Percentiles rank a stretch among this genome's conserved stretches.
Conservation (phyloP, 1,140 invertebrate species). For the Odontomachus brunneus region DNA sequence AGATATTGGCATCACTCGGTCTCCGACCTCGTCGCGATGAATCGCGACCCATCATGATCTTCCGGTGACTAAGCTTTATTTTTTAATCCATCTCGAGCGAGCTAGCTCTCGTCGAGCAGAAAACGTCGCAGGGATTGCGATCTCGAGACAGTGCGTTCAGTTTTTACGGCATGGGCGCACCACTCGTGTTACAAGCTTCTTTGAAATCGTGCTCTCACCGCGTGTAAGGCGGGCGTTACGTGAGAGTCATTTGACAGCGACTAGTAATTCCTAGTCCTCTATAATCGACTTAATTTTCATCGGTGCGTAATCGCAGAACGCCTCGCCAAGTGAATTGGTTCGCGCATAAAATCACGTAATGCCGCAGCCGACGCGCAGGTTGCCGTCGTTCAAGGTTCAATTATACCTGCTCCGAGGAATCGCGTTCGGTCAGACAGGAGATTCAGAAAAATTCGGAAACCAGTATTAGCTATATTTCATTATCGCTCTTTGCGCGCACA, state of each 20-base stretch:
- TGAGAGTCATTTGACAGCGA: slow-evolving; percentile 25
- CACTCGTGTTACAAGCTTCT: slow-evolving; percentile 2
- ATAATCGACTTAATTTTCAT: slow-evolving; percentile 27
- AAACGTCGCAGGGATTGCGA: not conserved
- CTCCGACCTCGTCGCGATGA: not conserved
- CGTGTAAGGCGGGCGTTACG: not conserved
- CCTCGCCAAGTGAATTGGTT: slow-evolving; percentile 1
- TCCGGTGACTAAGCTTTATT: not conserved
- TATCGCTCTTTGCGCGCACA: not conserved
- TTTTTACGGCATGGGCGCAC: slow-evolving; percentile 15
- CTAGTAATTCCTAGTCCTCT: slow-evolving; percentile 16
- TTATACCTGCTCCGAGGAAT: not conserved
- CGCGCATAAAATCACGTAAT: slow-evolving; percentile 21
- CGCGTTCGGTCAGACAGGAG: not conserved
- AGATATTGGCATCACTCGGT: no score
- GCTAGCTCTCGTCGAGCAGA: not conserved
- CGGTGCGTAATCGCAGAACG: slow-evolving; percentile 10
- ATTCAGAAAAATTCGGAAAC: slow-evolving; percentile 1
- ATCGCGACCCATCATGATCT: not conserved
- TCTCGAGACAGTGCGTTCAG: not conserved
- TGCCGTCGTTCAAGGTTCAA: slow-evolving; percentile 22
- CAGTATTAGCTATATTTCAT: not conserved
- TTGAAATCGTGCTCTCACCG: not conserved
- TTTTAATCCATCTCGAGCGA: slow-evolving; percentile 8
- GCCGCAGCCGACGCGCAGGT: not conserved